Conservation (phyloP, 2,113 vertebrate species). For the Cryptoleucopteryx plumbea region DNA sequence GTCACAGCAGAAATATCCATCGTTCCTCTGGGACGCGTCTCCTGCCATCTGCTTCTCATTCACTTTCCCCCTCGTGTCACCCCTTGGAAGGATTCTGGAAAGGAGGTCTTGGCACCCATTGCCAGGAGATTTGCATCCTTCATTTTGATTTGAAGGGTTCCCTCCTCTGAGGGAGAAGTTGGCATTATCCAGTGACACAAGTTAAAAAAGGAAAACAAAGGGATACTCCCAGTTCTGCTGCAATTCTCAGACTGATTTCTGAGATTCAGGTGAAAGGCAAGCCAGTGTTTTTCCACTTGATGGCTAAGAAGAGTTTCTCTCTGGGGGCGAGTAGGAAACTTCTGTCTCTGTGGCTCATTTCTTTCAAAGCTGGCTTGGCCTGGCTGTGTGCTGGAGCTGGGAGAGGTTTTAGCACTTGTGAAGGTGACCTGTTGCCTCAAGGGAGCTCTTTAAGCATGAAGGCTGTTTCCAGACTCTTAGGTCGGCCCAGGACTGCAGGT, state of each 20-base stretch:
- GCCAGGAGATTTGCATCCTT: constrained; percentile 22
- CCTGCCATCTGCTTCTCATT: constrained; percentile 55
- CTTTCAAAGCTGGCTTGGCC: not conserved
- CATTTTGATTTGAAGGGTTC: constrained; percentile 24
- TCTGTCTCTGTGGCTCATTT: not conserved
- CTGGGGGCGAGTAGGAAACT: not conserved
- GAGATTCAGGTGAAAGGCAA: constrained; percentile 38
- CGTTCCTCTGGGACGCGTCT: not conserved
- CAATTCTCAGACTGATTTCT: not conserved
- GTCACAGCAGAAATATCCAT: constrained; percentile 55
- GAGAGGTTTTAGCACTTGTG: not conserved
- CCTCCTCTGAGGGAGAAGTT: not conserved
- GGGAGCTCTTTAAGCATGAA: not conserved
- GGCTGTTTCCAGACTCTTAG: not conserved
- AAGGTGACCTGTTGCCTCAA: not conserved
- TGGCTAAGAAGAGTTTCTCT: not conserved
- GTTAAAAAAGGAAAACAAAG: constrained; percentile 48
- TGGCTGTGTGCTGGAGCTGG: not conserved
- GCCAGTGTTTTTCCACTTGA: not conserved
- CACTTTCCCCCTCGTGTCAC: not conserved
- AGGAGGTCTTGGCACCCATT: not conserved
- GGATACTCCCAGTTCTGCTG: constrained; percentile 9
- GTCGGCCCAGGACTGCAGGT: not conserved
- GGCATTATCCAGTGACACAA: not conserved
- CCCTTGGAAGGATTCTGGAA: constrained; percentile 26